Base-by-base conservation (phyloP, 2,888 invertebrate species). In the Drosophila hawaiiensis region DNA sequence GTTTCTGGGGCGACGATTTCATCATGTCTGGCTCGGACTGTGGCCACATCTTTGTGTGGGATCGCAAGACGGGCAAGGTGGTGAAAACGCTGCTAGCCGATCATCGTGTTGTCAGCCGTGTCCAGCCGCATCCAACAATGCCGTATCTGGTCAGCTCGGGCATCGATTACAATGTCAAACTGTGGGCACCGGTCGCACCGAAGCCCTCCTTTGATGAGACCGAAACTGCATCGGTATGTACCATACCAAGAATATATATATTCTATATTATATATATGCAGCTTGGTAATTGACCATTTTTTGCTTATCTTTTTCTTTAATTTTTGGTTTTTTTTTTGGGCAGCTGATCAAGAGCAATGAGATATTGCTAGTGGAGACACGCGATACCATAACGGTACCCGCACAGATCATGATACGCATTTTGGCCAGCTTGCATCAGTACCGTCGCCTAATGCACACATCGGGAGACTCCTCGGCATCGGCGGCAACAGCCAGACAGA, bases 21-120 rank as follows among this genome's bases (percentile, higher is more conserved):
- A 95, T 97, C 19, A 96, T 97, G 95, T 97, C 97, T 29, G 97
- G 97, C n/a, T 97, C 97, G 19, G 97, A 97, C 93, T 97, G 97
- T 92, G 97, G 97, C 0, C 97, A 97, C 90, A 96, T 97, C 19
- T 97, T 97, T 90, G 94, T 97, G 41, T 97, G 97, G 97, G 95
- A 97, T 64, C 94, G 96, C 43, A 93, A 95, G 54, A 95, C 96
- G 0, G 96, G 95, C 0, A 94, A 95, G 78, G 93, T 97, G 65
- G 95, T 96, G 39, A 97, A 96, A 95, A 93, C 97, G 1, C 93
- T 97, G 75, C 96, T 96, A 90, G 97, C 96, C 6, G 97, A 97
- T 93, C 95, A 96, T 73, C 97, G 97, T 92, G 96, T 96, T 0
- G 97, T 97, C 56, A 97, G 97, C 93, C 97, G 97, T 89, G 93